Conservation (phyloP, 2,888 invertebrate genomes). For the Habrosyne pyritoides region DNA sequence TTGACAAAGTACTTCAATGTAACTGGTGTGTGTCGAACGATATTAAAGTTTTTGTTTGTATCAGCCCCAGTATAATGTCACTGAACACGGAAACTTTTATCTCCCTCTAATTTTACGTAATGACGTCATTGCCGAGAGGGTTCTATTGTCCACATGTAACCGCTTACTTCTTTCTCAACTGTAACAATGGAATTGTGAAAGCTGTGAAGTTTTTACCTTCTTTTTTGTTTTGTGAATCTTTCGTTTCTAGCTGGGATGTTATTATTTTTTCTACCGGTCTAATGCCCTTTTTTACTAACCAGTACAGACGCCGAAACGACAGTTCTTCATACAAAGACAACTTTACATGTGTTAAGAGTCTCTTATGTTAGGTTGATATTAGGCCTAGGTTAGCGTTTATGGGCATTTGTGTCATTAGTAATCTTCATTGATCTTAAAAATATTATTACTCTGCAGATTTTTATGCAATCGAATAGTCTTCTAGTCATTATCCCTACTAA, state of each 20-base stretch:
- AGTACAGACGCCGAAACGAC: too few relatives aligned
- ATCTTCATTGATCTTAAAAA: too few relatives aligned
- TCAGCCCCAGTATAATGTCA: not conserved
- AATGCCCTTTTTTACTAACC: too few relatives aligned
- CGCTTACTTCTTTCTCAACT: not conserved
- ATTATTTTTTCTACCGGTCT: not conserved
- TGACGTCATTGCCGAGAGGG: not conserved
- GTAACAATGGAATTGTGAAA: not conserved
- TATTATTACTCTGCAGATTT: too few relatives aligned
- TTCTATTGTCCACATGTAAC: conserved; percentile 1
- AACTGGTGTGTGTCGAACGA: conserved; percentile 7
- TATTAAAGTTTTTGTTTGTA: conserved; percentile 7
- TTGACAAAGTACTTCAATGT: not conserved
- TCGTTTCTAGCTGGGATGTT: not conserved
- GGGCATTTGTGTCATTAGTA: too few relatives aligned
- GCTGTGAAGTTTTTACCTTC: not conserved
- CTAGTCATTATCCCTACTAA: too few relatives aligned
- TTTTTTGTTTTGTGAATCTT: not conserved
- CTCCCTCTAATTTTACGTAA: conserved; percentile 5
- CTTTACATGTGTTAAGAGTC: too few relatives aligned
- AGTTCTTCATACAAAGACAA: too few relatives aligned
- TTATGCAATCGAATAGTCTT: too few relatives aligned
- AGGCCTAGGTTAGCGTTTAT: too few relatives aligned
- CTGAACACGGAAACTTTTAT: conserved; percentile 3
- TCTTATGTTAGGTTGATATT: too few relatives aligned